phyloP scores from a whole-genome alignment of 2,797 vertebrate species.

The Telmatherina bonti region DNA sequence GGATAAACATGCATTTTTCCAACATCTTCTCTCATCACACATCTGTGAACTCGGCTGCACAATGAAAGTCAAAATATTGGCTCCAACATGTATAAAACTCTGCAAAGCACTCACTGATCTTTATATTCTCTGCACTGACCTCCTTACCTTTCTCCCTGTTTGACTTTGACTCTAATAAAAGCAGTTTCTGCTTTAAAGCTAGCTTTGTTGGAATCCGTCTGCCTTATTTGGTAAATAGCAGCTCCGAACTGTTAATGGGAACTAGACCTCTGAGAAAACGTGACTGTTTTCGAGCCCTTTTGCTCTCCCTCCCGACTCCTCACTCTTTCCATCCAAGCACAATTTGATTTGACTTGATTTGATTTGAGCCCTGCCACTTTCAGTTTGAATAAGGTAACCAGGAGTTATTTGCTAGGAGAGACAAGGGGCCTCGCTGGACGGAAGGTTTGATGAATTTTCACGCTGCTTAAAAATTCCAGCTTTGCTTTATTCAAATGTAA shows the following conservation, averaged over 20 bases:
- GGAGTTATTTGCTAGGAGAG: conserved; percentile 71
- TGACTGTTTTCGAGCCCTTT: conserved; percentile 35
- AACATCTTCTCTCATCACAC: conserved; percentile 9
- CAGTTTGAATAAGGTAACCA: conserved; percentile 71
- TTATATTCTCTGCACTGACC: conserved; percentile 29
- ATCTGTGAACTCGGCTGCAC: conserved; percentile 24
- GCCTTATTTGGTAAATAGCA: conserved; percentile 60
- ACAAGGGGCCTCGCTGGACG: conserved; percentile 48
- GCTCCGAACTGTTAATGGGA: conserved; percentile 49
- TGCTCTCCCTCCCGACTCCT: conserved; percentile 19
- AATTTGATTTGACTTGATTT: conserved; percentile 79
- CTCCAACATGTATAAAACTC: conserved; percentile 13
- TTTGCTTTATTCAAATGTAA: conserved; percentile 71
- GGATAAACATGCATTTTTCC: conserved; percentile 17
- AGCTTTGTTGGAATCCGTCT: conserved; percentile 38
- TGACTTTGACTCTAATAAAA: conserved; percentile 35
- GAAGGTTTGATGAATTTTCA: conserved; percentile 63
- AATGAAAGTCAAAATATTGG: conserved; percentile 51
- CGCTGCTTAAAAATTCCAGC: conserved; percentile 64
- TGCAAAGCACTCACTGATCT: conserved; percentile 28
- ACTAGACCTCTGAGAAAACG: conserved; percentile 48
- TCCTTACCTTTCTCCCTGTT: conserved; percentile 22
- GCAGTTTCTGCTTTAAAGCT: conserved; percentile 37
- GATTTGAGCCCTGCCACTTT: conserved; percentile 78
- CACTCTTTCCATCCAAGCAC: conserved; percentile 53